Evolutionary conservation across 2,113 vertebrate genomes (phyloP), one percentile per base, ranked within the genome.

Genomic region (Centrocercus urophasianus): DNA sequence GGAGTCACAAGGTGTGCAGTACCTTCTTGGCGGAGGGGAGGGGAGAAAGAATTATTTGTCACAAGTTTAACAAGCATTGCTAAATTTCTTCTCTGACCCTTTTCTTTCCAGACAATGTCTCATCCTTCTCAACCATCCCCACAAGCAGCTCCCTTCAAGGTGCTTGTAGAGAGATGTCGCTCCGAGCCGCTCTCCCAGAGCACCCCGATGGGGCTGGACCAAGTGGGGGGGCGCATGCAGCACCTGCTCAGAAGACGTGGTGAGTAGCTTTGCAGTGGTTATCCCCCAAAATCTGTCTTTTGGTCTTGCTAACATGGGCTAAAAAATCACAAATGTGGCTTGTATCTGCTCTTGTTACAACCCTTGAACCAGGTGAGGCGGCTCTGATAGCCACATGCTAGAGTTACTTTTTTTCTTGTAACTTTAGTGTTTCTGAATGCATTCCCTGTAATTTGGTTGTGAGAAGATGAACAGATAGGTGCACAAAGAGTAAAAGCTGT

Each of bases 141-240:
- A 0, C 94, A 91, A 60, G 97, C 98, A 57, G 97, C 98, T 36
- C 97, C 98, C 8, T 97, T 98, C 88, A 98, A 98, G 97, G 97
- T 83, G 12, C 97, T 98, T 6, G 97, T 99, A 85, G 98, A 99
- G 97, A 98, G 98, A 82, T 99, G 98, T 76, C 97, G 97, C 40
- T 99, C 98, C 0, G 96, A 99, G 40, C 98, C 98, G 4, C 97
- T 99, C 11, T 98, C 98, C 54, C 98, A 98, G 95, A 98, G 97
- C 94, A 98, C 98, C 6, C 98, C 98, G 0, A 95, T 98, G 69
- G 98, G 98, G 45, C 85, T 98, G 83, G 98, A 97, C 89, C 97
- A 97, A 78, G 12, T 97, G 20, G 96, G 97, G 43, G 96, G 98
- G 92, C 98, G 97, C 40, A 97, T 96, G 71, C 97, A 97, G 71